A percentile compares a stretch with the other conserved stretches of the same genome.
Conservation (phyloP, 2,797 vertebrate genomes). For the Buceros bicornis region DNA sequence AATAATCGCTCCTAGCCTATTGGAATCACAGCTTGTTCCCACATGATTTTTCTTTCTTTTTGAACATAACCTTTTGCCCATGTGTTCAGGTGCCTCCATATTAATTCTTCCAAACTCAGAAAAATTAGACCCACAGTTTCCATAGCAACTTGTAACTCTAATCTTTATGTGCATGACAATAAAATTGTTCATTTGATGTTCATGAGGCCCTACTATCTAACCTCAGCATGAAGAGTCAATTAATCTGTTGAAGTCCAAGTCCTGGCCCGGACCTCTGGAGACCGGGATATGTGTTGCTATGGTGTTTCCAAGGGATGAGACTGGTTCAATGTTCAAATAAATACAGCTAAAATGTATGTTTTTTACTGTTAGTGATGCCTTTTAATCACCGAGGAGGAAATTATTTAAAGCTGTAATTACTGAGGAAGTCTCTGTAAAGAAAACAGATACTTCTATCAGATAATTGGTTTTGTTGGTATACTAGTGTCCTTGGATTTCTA, state of each 20-base stretch:
- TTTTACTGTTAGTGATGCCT: background rate
- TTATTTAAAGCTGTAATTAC: background rate
- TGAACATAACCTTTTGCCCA: background rate
- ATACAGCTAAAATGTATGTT: background rate
- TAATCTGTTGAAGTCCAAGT: background rate
- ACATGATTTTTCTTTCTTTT: background rate
- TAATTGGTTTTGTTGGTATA: background rate
- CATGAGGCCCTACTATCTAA: background rate
- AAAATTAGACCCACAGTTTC: background rate
- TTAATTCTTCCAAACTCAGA: background rate
- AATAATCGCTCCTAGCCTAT: background rate
- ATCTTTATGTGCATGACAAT: background rate
- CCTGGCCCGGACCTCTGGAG: background rate
- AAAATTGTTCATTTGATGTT: background rate
- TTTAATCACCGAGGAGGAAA: background rate
- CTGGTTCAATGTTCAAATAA: background rate
- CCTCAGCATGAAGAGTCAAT: background rate
- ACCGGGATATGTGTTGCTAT: background rate
- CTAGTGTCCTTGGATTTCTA: background rate
- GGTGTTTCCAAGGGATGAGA: background rate
- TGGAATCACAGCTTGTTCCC: background rate
- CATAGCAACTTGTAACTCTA: background rate
- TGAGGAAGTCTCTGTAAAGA: background rate
- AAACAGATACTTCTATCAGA: background rate
- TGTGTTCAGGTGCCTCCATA: background rate